Percentiles rank a stretch among this genome's conserved stretches.
These are phyloP conservation scores for Platycheirus rosarum DNA, from an alignment of 2,888 invertebrate species.

Conservation along the genomic window DNA sequence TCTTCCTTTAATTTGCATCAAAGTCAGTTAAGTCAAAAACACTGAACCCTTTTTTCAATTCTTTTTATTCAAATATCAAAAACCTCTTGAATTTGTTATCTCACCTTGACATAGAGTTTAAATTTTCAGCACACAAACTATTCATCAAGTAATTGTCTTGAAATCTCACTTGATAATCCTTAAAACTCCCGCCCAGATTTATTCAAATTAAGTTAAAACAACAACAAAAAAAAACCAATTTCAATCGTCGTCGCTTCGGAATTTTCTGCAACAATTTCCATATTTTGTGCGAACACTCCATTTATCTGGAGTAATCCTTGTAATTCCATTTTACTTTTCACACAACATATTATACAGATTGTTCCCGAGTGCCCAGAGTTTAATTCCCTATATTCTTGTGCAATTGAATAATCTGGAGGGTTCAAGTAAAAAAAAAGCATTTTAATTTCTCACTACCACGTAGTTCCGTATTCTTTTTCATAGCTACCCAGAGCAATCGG, in stretches of 20 bases:
- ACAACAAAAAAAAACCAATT: constrained; percentile 27
- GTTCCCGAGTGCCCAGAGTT: constrained; percentile 29
- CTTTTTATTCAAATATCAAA: too few relatives aligned
- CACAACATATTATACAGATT: constrained; percentile 36
- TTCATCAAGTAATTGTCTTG: neutral
- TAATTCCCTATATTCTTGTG: constrained; percentile 39
- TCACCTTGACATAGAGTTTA: neutral
- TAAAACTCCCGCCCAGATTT: constrained; percentile 1
- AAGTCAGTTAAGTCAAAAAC: too few relatives aligned
- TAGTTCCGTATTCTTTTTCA: constrained; percentile 43
- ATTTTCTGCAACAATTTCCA: constrained; percentile 52
- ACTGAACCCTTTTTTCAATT: too few relatives aligned
- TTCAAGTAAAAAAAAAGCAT: constrained; percentile 43
- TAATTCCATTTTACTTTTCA: constrained; percentile 28
- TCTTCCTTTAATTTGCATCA: too few relatives aligned
- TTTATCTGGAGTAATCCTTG: constrained; percentile 58
- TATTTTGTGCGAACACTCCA: constrained; percentile 49
- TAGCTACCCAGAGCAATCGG: constrained; percentile 39
- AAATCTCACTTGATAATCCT: constrained; percentile 13
- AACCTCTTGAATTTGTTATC: too few relatives aligned
- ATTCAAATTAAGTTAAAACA: constrained; percentile 13
- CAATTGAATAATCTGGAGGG: constrained; percentile 37
- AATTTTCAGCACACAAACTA: neutral
- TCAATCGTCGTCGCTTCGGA: constrained; percentile 33
- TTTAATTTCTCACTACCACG: constrained; percentile 62